Evolutionary conservation across 2,888 invertebrate genomes (phyloP).

Genomic region (Chymomyza procnemis): DNA sequence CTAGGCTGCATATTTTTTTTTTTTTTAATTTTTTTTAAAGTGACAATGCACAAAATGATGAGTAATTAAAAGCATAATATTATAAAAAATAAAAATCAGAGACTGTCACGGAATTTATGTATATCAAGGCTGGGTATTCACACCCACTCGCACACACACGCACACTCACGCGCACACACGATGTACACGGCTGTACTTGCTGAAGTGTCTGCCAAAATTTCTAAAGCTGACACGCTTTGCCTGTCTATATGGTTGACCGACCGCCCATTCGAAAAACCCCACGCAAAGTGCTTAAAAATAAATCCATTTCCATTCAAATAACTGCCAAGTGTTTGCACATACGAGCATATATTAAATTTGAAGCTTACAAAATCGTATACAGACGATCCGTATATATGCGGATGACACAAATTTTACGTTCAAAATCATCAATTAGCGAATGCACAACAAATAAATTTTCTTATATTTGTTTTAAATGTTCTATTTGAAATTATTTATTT

Average conservation of each 20-base stretch:
- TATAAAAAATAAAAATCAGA: conserved; percentile 15
- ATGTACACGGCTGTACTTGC: not conserved
- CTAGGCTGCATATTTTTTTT: not conserved
- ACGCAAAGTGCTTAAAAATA: conserved; percentile 42
- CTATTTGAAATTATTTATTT: conserved; percentile 30
- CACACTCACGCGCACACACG: conserved; percentile 29
- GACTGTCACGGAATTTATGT: conserved; percentile 9
- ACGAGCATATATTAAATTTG: not conserved
- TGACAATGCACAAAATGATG: not conserved
- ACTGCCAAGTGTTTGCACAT: conserved; percentile 17
- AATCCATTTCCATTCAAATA: conserved; percentile 21
- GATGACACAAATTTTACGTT: conserved; percentile 34
- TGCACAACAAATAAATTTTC: not conserved
- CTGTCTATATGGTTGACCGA: conserved; percentile 18
- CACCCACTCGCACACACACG: conserved; percentile 33
- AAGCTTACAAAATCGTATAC: conserved; percentile 9
- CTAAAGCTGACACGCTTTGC: conserved; percentile 40
- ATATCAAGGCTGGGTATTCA: conserved; percentile 53
- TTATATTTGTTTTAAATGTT: conserved; percentile 5
- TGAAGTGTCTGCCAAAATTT: conserved; percentile 15
- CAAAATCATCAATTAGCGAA: conserved; percentile 46
- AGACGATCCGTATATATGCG: conserved; percentile 5
- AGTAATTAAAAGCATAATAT: not conserved
- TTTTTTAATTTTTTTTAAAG: not conserved
- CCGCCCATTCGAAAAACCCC: conserved; percentile 29